Percentiles rank a stretch among this genome's conserved stretches.
Evolutionary conservation across 2,797 vertebrate species (phyloP).

Genomic region (Limnodromus scolopaceus): DNA sequence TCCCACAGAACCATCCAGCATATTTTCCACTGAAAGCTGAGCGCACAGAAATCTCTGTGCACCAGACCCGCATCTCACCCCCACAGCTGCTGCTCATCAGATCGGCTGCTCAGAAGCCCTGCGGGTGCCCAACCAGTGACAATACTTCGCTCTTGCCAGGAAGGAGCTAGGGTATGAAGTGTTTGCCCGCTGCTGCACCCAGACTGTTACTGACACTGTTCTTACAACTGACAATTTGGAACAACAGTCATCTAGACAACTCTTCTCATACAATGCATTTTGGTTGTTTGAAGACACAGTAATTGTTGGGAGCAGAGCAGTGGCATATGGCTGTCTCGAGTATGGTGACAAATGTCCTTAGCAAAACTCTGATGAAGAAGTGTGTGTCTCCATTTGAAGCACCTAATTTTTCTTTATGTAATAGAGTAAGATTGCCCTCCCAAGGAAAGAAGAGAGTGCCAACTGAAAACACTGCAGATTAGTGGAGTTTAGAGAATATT

Average conservation of each 20-base stretch:
- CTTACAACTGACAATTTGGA: neutral
- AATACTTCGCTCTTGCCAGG: neutral
- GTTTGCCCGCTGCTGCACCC: neutral
- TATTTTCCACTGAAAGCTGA: neutral
- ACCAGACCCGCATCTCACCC: accelerated
- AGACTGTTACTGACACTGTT: neutral
- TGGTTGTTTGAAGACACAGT: neutral
- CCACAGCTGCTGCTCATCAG: neutral
- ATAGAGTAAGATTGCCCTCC: neutral
- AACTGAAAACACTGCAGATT: neutral
- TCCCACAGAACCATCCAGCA: neutral
- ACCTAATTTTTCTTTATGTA: neutral
- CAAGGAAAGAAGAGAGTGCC: neutral
- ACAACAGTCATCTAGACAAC: neutral
- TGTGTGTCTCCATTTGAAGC: neutral
- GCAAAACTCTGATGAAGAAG: neutral
- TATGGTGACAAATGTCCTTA: neutral
- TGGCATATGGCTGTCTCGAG: neutral
- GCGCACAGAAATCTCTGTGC: neutral
- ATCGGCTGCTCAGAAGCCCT: neutral
- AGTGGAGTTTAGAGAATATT: neutral
- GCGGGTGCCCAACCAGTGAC: neutral
- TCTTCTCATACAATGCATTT: neutral
- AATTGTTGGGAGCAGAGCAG: neutral
- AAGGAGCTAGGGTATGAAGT: neutral